Evolutionary conservation across 2,797 vertebrate genomes (phyloP), one percentile per base, ranked within the genome.

Genomic region (Holocentrus rufus): DNA sequence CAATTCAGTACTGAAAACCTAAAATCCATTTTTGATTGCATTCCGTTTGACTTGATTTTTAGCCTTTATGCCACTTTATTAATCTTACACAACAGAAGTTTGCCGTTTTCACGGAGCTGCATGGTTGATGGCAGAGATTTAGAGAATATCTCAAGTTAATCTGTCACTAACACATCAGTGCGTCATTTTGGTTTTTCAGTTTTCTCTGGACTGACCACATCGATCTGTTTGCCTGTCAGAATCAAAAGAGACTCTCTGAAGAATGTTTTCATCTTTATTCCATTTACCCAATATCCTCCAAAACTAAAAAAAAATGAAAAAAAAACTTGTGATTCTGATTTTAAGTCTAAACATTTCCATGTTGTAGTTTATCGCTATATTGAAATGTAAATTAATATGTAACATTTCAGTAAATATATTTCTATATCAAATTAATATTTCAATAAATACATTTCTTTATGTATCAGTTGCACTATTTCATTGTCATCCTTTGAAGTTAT

Each of bases 361-460:
- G 27, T 74, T 64, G 56, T 23, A 14, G 44, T 56, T 56, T 57
- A 69, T 57, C 14, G 8, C 2, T 0, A 11, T 7, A 30, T 69
- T 62, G 44, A 44, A 39, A 67, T 78, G 53, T 63, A 31, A 66
- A 64, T n/a, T 22, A 11, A 13, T 53, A 79, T 87, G 6, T 77
- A 77, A 80, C 20, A 56, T 22, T 56, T 42, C 0, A 76, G 79
- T 66, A 61, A 58, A 81, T 67, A 56, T 50, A 69, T 74, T 73
- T 79, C 31, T 76, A 34, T 65, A 65, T 42, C 71, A 55, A 27
- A 85, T 62, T 69, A 47, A 76, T 63, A 72, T 39, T 76, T n/a
- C 71, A 80, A 85, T 84, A 86, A 85, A 90, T 76, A 60, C 71
- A 82, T 89, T 79, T 66, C 47, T 84, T 61, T 22, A 66, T 56